Evolutionary conservation across 2,113 vertebrate genomes (phyloP).

Genomic region (Ovis aries): DNA sequence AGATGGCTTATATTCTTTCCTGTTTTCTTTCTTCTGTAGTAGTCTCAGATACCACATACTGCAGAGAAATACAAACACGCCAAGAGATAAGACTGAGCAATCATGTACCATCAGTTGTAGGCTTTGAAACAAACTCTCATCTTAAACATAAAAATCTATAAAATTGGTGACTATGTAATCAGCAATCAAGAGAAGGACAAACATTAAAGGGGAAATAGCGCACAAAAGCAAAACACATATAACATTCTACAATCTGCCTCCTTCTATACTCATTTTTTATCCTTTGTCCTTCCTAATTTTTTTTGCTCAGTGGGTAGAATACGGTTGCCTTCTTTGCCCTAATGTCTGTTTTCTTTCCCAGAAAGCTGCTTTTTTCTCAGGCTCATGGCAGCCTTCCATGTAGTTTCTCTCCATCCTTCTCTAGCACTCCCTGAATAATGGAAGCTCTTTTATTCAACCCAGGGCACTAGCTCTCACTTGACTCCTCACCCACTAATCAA

Average conservation of each 20-base stretch:
- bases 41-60: not conserved
- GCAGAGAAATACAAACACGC: not conserved
- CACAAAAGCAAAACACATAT: not conserved
- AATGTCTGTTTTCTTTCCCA: constrained; percentile 57
- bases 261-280: constrained; percentile 1
- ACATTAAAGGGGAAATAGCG: not conserved
- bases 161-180: constrained; percentile 16
- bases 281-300: constrained; percentile 1
- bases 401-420: constrained; percentile 26
- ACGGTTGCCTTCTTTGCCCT: constrained; percentile 41
- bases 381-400: constrained; percentile 66
- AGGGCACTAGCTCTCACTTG: constrained; percentile 62
- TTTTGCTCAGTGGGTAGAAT: constrained; percentile 57
- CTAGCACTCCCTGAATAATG: constrained; percentile 50
- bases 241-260: not conserved
- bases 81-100: not conserved
- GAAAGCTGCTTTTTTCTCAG: constrained; percentile 61
- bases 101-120: not conserved
- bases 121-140: not conserved
- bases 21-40: not conserved
- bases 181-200: not conserved
- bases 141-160: not conserved
- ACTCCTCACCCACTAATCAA: constrained; percentile 69
- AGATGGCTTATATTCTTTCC: not conserved
- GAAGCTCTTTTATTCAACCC: constrained; percentile 58